Conservation (phyloP, 2,888 invertebrate genomes). For the Ectemnius lituratus region DNA sequence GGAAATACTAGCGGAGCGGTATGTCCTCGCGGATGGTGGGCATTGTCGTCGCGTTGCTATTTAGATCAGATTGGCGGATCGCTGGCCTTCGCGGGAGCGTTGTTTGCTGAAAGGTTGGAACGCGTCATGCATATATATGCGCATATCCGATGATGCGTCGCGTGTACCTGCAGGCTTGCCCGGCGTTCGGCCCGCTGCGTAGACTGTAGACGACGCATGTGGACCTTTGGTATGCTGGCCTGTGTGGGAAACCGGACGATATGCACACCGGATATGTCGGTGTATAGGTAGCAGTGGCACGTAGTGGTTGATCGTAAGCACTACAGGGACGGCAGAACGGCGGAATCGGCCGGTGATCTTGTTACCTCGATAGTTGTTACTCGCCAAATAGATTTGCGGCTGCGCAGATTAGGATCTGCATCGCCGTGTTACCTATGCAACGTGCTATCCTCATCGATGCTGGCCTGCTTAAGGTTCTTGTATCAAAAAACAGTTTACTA, state of each 20-base stretch:
- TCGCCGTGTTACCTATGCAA: not conserved
- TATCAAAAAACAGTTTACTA: too few species aligned
- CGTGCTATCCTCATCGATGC: too few species aligned
- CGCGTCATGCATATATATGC: constrained; percentile 51
- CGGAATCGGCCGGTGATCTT: constrained; percentile 67
- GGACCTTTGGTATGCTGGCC: constrained; percentile 39
- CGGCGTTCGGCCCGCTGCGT: not conserved
- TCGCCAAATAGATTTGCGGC: constrained; percentile 70
- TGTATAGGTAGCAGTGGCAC: constrained; percentile 23
- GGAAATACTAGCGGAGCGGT: constrained; percentile 27
- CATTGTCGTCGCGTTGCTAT: constrained; percentile 60
- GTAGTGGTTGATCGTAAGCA: constrained; percentile 30
- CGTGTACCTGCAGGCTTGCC: constrained; percentile 19
- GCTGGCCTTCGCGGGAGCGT: constrained; percentile 52
- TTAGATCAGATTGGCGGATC: constrained; percentile 68
- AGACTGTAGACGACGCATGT: constrained; percentile 15
- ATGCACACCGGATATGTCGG: constrained; percentile 51
- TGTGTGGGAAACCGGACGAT: constrained; percentile 25
- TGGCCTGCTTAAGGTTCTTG: too few species aligned
- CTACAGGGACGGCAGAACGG: constrained; percentile 21
- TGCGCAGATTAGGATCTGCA: constrained; percentile 64
- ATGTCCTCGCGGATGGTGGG: constrained; percentile 17
- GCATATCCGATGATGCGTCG: constrained; percentile 48
- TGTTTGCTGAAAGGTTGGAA: constrained; percentile 62
- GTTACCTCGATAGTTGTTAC: constrained; percentile 68